Base-by-base conservation (phyloP, 2,797 vertebrate genomes). In the Rhadinocentrus ornatus region DNA sequence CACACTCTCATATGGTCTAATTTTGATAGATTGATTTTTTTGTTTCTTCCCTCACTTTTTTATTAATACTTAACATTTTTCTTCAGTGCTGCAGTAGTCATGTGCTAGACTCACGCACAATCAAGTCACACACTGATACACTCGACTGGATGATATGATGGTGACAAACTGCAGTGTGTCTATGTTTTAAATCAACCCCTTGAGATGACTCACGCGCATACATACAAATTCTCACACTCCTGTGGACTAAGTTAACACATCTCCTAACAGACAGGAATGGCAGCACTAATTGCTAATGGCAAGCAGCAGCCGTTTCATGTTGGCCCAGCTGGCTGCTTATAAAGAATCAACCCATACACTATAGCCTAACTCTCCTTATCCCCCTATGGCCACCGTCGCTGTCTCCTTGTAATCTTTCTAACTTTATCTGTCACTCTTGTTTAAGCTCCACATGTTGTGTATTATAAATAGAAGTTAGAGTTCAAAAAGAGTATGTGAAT, bases 241-340 rank as follows among this genome's bases (percentile, higher is more conserved):
- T 37, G 50, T 50, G 37, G 37, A 68, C 57, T 34, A 24, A 55
- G 46, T 35, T 15, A 31, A 71, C 22, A 34, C 48, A 7, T 56
- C 41, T 53, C 69, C 57, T 34, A 7, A 22, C 56, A 67, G 44
- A 56, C 66, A 46, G 83, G 64, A 69, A 65, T 37, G 69, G 67
- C 74, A 64, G 59, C 52, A 29, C 58, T 78, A 86, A 88, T 87
- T 88, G 80, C 78, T 57, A 26, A 69, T 73, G 75, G 83, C 81
- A 76, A 62, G 69, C n/a, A 34, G 77, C 77, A 84, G 81, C 75
- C 59, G 59, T 85, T 85, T 80, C 78, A 85, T 76, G 75, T 66
- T 57, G 35, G 69, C 80, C 73, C 85, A 74, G 82, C 80, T 70
- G 73, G 81, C 63, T 77, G 80, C 74, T 68, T 69, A 50, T 46